These are phyloP conservation scores for Amitus sp. DNA, from an alignment of 2,888 invertebrate genomes.

Conservation along the genomic window DNA sequence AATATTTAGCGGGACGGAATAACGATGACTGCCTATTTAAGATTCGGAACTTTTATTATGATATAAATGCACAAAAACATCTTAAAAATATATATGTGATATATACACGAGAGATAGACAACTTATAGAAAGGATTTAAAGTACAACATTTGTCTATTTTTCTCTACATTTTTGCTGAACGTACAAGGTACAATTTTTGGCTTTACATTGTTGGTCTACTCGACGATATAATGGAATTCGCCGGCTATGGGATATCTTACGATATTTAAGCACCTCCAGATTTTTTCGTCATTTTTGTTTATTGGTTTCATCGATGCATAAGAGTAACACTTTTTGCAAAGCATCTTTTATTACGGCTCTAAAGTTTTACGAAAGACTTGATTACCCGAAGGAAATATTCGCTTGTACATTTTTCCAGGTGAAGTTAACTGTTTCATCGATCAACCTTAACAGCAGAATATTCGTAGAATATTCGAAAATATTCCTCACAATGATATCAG, in stretches of 20 bases:
- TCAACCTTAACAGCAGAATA: no score
- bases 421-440: no score
- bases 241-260: background rate
- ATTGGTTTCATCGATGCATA: conserved; percentile 1
- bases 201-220: conserved; percentile 17
- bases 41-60: conserved; percentile 54
- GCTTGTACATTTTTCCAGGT: no score
- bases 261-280: background rate
- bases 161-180: no score
- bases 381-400: no score
- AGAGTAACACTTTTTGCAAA: background rate
- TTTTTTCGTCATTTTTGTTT: background rate
- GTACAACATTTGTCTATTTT: background rate
- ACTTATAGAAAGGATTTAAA: background rate
- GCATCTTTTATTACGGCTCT: background rate
- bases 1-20: no score
- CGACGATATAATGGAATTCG: conserved; percentile 8
- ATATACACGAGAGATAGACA: conserved; percentile 36
- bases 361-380: no score
- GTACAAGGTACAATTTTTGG: background rate
- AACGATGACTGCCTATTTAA: no score
- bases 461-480: no score
- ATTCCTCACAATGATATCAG: no score
- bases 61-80: conserved; percentile 59
- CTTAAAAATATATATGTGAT: conserved; percentile 52